A percentile compares a stretch with the other conserved stretches of the same genome.
Conservation (phyloP, 2,113 vertebrate genomes). For the Epinephelus lanceolatus region DNA sequence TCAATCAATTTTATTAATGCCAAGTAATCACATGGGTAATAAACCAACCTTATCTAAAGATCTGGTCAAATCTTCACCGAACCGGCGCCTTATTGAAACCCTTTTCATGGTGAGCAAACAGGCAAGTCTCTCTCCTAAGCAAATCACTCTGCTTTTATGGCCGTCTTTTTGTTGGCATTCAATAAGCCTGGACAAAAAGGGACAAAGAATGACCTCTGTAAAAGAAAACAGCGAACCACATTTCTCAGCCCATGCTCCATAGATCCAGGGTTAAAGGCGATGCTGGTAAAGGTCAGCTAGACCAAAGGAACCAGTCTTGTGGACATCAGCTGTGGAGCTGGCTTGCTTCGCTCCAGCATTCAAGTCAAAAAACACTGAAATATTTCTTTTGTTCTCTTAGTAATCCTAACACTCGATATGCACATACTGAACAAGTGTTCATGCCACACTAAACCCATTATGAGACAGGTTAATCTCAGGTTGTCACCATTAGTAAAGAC, state of each 20-base stretch:
- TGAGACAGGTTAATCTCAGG: not conserved
- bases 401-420: not conserved
- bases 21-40: constrained; percentile 35
- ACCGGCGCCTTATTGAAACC: constrained; percentile 26
- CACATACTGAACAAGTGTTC: not conserved
- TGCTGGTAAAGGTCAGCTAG: constrained; percentile 29
- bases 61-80: constrained; percentile 44
- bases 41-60: constrained; percentile 42
- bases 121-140: constrained; percentile 34
- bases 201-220: constrained; percentile 63
- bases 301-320: not conserved
- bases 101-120: constrained; percentile 56
- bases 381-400: not conserved
- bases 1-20: constrained; percentile 18
- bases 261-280: constrained; percentile 46
- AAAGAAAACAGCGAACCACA: constrained; percentile 32
- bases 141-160: constrained; percentile 63
- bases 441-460: not conserved
- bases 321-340: not conserved
- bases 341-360: not conserved
- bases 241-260: constrained; percentile 46
- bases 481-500: not conserved
- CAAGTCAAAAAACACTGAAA: not conserved
- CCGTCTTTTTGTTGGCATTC: constrained; percentile 65
- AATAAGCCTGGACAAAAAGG: constrained; percentile 47